phyloP scores from a whole-genome alignment of 2,113 vertebrate genomes.

The Campylorhamphus procurvoides region DNA sequence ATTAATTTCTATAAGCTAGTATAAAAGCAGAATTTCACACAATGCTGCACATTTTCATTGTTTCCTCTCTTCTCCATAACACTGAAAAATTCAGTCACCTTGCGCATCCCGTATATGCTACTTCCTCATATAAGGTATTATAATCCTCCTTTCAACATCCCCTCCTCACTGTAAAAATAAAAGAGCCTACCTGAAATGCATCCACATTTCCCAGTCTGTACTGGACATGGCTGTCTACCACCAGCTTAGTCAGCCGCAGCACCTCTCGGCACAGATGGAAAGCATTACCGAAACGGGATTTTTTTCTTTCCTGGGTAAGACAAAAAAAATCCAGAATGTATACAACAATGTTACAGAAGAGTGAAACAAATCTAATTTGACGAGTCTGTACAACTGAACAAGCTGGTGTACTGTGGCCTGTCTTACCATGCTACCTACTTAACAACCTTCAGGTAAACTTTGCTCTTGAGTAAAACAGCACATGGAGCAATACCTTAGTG shows the following conservation, averaged over 20 bases:
- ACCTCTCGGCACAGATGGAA: conserved; percentile 98
- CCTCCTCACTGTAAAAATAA: neutral
- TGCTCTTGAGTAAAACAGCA: neutral
- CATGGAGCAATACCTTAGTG: conserved; percentile 84
- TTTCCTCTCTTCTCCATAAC: fast-evolving
- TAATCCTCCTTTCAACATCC: neutral
- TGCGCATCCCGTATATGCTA: neutral
- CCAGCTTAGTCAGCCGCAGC: conserved; percentile 93
- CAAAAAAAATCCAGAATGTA: neutral
- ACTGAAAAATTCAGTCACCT: neutral
- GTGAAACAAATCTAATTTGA: neutral
- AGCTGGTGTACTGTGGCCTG: neutral
- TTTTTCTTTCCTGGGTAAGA: conserved; percentile 89
- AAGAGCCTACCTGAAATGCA: conserved; percentile 88
- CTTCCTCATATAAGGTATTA: neutral
- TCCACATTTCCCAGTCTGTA: conserved; percentile 98
- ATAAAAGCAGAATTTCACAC: neutral
- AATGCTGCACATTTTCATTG: fast-evolving
- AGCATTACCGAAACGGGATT: conserved; percentile 96
- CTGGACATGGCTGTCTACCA: conserved; percentile 98
- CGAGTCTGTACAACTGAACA: neutral
- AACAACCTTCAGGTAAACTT: neutral
- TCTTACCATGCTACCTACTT: neutral
- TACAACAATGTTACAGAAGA: neutral
- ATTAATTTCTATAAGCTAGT: neutral